These are phyloP conservation scores for Leuctra nigra DNA, from an alignment of 2,888 invertebrate species.

Conservation along the genomic window DNA sequence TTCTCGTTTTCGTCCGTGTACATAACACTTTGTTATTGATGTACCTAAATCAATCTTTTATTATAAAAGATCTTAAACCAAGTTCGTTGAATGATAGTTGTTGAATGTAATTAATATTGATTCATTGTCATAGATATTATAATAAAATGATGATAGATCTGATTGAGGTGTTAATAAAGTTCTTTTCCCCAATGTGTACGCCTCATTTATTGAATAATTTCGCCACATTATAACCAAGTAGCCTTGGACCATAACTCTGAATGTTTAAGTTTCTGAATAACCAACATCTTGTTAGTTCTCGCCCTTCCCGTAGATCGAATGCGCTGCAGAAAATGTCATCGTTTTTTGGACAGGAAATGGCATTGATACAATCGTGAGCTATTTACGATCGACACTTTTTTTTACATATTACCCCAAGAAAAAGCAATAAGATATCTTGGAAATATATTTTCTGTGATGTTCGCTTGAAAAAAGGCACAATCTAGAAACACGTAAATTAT, in stretches of 20 bases:
- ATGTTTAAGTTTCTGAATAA: too few relatives aligned
- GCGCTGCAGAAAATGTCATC: background rate
- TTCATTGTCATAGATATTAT: too few relatives aligned
- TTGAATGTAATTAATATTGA: too few relatives aligned
- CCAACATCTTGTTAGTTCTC: too few relatives aligned
- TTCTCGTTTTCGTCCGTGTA: too few relatives aligned
- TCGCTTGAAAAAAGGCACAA: background rate
- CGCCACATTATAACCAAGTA: background rate
- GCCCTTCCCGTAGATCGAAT: too few relatives aligned
- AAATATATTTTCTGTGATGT: constrained; percentile 2
- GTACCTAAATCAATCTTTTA: too few relatives aligned
- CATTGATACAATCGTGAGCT: constrained; percentile 8
- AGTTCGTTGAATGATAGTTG: too few relatives aligned
- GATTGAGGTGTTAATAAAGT: too few relatives aligned
- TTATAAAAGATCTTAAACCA: too few relatives aligned
- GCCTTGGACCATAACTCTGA: background rate
- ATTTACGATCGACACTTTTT: background rate
- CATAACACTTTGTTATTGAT: too few relatives aligned
- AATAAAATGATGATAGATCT: too few relatives aligned
- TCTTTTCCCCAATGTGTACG: background rate
- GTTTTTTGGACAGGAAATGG: constrained; percentile 15
- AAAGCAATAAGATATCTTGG: constrained; percentile 11
- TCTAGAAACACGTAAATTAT: constrained; percentile 12
- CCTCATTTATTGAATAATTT: background rate
- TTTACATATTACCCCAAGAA: constrained; percentile 1